Base-by-base conservation (phyloP, 2,113 vertebrate species). In the Nycticebus coucang region DNA sequence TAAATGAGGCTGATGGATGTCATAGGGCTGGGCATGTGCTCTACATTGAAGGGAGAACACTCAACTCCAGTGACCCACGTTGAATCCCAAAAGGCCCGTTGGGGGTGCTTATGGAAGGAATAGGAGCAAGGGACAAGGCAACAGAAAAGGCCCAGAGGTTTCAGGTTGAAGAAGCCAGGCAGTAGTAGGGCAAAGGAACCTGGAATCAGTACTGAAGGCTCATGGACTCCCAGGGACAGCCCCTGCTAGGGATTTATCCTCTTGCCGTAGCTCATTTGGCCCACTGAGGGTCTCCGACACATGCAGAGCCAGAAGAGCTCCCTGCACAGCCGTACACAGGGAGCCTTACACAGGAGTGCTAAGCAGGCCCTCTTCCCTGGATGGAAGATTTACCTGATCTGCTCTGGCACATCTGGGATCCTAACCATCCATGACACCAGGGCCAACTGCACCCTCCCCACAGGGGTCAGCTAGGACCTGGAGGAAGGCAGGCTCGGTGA, bases 11-110 rank as follows among this genome's bases (percentile, higher is more conserved):
- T 1, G 0, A 22, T 11, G 21, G 62, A 41, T 69, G 75, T 91
- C 96, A 97, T 71, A 37, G 81, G 92, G 94, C 69, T 87, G 89
- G 95, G 95, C 83, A 53, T 66, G 60, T 93, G 41, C 62, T 82
- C 10, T 78, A 85, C 81, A 82, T 11, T 64, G 5, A 69, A 72
- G 86, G 74, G 30, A 19, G 72, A 79, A 92, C 72, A 93, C 21
- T 92, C 92, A 90, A 53, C 85, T 85, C 5, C 2, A 96, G 55
- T 53, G 45, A 91, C 72, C 88, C 94, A 75, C 17, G 22, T 21
- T 17, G 4, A 85, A 77, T 90, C 91, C 41, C 62, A 82, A 37
- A 57, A 59, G 37, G 77, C 59, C 81, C 87, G 7, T 11, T 75
- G 75, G 59, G 59, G 75, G 77, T 62, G 53, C 50, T 90, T 55